phyloP scores from a whole-genome alignment of 2,797 vertebrate species.

The Buceros bicornis region DNA sequence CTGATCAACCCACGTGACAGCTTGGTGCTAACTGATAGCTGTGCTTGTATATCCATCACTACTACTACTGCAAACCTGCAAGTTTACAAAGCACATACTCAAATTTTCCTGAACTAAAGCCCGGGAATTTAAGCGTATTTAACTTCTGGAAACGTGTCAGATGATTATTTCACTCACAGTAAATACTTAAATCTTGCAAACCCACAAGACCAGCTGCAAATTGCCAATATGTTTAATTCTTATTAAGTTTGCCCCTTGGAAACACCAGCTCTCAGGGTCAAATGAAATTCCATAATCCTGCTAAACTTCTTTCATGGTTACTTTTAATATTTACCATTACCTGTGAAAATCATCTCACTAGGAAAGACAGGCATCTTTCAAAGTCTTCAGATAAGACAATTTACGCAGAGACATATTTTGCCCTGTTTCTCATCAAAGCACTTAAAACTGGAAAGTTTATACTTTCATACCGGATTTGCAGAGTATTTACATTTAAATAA shows the following conservation, averaged over 20 bases:
- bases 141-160: constrained; percentile 27
- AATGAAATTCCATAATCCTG: constrained; percentile 65
- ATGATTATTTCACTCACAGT: not conserved
- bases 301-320: constrained; percentile 33
- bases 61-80: not conserved
- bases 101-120: not conserved
- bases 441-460: constrained; percentile 38
- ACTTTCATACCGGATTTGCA: constrained; percentile 35
- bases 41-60: not conserved
- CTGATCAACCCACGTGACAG: not conserved
- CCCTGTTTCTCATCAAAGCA: constrained; percentile 40
- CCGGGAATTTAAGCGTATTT: not conserved
- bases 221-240: constrained; percentile 23
- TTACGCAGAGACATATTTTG: constrained; percentile 2
- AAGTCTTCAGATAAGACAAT: constrained; percentile 58
- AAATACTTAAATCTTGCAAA: not conserved
- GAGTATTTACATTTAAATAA: constrained; percentile 73
- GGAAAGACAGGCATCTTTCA: constrained; percentile 60
- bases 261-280: constrained; percentile 40
- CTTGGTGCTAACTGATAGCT: not conserved
- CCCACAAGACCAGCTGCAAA: not conserved
- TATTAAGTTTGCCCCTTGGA: constrained; percentile 34
- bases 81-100: not conserved
- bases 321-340: constrained; percentile 48
- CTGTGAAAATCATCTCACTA: constrained; percentile 64